Conservation (phyloP, 2,113 vertebrate genomes). For the Anolis sagrei region DNA sequence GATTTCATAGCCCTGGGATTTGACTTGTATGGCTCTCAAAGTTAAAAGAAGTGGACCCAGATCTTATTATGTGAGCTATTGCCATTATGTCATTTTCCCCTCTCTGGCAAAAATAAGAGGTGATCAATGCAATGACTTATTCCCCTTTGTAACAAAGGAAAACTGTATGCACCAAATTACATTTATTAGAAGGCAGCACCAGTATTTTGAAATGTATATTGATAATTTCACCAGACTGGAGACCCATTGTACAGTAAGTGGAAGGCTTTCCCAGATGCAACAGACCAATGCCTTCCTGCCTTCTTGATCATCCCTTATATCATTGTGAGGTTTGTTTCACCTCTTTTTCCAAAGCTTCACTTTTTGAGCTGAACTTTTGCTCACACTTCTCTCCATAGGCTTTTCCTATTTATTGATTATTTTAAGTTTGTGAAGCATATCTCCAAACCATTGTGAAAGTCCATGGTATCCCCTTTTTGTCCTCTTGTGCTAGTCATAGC, state of each 20-base stretch:
- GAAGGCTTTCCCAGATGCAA: background rate
- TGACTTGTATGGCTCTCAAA: background rate
- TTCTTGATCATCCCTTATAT: background rate
- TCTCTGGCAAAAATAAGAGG: background rate
- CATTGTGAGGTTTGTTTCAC: background rate
- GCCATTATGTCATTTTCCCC: background rate
- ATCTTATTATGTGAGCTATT: background rate
- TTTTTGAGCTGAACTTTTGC: background rate
- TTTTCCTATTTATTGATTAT: background rate
- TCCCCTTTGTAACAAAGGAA: background rate
- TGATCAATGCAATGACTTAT: background rate
- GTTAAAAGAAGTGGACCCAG: background rate
- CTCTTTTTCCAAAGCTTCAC: background rate
- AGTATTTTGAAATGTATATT: background rate
- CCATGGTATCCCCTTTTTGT: background rate
- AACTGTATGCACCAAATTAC: background rate
- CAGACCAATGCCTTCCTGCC: background rate
- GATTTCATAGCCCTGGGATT: background rate
- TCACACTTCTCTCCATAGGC: background rate
- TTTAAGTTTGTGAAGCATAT: background rate
- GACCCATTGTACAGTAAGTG: background rate
- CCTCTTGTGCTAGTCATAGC: background rate
- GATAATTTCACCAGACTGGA: background rate
- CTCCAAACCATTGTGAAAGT: background rate
- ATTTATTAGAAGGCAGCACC: background rate